phyloP scores from a whole-genome alignment of 64 coral and sea anemone species.

The Stylophora pistillata region DNA sequence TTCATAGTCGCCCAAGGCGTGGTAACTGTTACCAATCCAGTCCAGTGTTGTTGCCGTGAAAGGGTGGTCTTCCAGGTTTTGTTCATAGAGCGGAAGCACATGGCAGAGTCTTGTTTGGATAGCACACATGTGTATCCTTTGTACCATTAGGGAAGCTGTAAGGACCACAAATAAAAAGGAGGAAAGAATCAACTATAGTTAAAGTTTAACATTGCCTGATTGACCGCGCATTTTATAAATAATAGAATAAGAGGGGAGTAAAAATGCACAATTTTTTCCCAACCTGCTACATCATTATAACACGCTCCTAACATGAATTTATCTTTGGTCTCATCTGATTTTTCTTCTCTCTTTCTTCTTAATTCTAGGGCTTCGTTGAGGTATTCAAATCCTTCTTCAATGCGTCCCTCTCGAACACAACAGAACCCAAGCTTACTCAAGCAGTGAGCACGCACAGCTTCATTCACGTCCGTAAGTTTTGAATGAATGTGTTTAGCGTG shows the following conservation, averaged over 20 bases:
- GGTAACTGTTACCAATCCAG: constrained; percentile 40
- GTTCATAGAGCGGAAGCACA: constrained; percentile 27
- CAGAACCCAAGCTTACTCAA: constrained; percentile 47
- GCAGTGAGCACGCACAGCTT: constrained; percentile 49
- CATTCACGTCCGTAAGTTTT: not conserved
- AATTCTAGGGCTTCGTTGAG: not conserved
- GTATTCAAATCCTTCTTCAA: not conserved
- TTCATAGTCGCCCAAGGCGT: constrained; percentile 21
- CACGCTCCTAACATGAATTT: constrained; percentile 35
- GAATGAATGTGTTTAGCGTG: constrained; percentile 14
- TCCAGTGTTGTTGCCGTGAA: constrained; percentile 32
- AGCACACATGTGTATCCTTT: not conserved
- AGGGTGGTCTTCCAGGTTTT: constrained; percentile 18
- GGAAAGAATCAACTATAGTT: too few species aligned
- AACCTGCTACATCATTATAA: constrained; percentile 50
- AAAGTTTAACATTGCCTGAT: too few species aligned
- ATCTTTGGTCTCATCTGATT: not conserved
- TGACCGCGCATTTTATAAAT: too few species aligned
- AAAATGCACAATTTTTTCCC: too few species aligned
- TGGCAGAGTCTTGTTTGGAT: not conserved
- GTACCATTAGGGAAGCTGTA: too few species aligned
- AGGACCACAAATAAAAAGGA: too few species aligned
- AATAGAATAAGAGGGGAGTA: too few species aligned
- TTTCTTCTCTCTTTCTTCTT: not conserved
- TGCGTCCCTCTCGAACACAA: not conserved